Evolutionary conservation across 2,113 vertebrate species (phyloP), one percentile per base, ranked within the genome.

Genomic region (Chitala chitala): DNA sequence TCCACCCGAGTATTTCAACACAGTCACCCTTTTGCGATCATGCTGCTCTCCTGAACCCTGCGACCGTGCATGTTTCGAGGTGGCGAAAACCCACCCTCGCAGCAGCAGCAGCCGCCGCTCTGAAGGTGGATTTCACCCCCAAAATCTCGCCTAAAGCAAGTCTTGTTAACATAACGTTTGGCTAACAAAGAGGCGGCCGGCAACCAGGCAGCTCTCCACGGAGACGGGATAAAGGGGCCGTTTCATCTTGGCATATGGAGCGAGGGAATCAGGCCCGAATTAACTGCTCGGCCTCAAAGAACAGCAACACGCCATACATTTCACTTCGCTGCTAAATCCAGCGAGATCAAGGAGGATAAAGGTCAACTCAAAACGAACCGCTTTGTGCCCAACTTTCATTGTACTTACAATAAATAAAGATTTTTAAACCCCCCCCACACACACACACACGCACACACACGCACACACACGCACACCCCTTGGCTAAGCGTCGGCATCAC

Each of bases 171-270:
- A 53, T 51, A 12, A 20, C 33, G 10, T 8, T 40, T 38, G 1
- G n/a, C 40, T 66, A 46, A 46, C 63, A 66, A 44, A 68, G 12
- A 10, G 3, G 15, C 4, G 1, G 7, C 17, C 46, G 13, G 31
- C 29, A 51, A 33, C 46, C 1, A 51, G 5, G 15, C 46, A n/a
- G 15, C 24, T 29, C 26, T 29, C 48, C 68, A 33, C 12, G 68
- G 46, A n/a, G 44, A 4, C 46, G 26, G 8, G n/a, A 69, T 53
- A 53, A 36, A 53, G 44, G 64, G 1, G 10, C 42, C 22, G 1
- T 65, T 65, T 65, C 13, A 59, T 44, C 63, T n/a, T n/a, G 22
- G 63, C 38, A 65, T 44, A 42, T 42, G 33, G 63, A 15, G 63
- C 24, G 17, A 65, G 12, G 48, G 2, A 51, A 51, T 8, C 2